These are phyloP conservation scores for Hippolais icterina DNA, from an alignment of 2,113 vertebrate species.

Conservation along the genomic window DNA sequence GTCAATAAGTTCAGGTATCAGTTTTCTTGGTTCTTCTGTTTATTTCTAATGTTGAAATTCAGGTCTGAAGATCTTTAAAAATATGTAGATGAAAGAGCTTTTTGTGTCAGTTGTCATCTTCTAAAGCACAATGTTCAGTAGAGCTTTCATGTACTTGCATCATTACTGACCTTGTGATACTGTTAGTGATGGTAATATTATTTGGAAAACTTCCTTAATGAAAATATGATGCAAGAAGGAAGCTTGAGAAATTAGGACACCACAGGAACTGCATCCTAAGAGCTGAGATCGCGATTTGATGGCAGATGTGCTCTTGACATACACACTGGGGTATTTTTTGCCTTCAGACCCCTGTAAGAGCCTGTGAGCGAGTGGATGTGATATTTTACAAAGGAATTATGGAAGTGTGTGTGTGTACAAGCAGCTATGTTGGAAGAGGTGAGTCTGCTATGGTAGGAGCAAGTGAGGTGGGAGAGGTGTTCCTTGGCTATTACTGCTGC, in stretches of 20 bases:
- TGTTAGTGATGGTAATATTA: not conserved
- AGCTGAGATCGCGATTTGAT: not conserved
- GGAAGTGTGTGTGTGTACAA: not conserved
- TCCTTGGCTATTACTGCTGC: not conserved
- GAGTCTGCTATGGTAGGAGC: not conserved
- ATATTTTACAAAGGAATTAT: not conserved
- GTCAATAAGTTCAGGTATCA: not conserved
- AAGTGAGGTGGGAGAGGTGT: not conserved
- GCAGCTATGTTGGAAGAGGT: not conserved
- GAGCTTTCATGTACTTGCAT: not conserved
- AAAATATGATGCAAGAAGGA: not conserved
- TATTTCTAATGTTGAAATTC: not conserved
- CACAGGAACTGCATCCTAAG: not conserved
- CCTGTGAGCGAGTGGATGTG: fast-evolving
- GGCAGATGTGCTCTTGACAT: not conserved
- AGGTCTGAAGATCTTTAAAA: not conserved
- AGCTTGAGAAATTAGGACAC: not conserved
- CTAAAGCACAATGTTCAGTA: not conserved
- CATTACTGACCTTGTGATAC: not conserved
- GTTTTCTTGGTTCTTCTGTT: not conserved
- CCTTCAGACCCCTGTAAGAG: not conserved
- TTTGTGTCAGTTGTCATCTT: not conserved
- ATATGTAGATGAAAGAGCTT: conserved; percentile 11
- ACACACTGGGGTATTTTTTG: not conserved
- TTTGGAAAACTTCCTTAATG: not conserved